These are phyloP conservation scores for Sebastes umbrosus DNA, from an alignment of 2,797 vertebrate species.

Conservation along the genomic window DNA sequence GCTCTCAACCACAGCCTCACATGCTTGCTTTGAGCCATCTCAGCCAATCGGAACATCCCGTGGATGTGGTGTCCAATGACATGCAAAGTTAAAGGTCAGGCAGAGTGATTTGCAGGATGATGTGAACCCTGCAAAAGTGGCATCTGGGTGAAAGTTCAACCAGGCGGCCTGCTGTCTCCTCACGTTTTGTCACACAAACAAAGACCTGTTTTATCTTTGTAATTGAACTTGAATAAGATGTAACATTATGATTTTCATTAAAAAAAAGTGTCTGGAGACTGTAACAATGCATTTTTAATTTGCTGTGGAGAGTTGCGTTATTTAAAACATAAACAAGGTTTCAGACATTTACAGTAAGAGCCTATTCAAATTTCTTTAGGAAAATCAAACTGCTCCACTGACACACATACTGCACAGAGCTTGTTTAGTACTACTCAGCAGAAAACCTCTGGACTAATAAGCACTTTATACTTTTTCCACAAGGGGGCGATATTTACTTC, in stretches of 20 bases:
- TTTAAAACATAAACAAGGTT: neutral
- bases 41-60: constrained; percentile 11
- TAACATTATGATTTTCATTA: neutral
- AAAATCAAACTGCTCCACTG: constrained; percentile 25
- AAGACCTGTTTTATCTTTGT: neutral
- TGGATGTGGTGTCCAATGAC: neutral
- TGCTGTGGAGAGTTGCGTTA: neutral
- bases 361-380: neutral
- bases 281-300: neutral
- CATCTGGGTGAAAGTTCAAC: neutral
- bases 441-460: neutral
- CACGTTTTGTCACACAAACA: neutral
- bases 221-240: neutral
- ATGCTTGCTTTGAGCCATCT: neutral
- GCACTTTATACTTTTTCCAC: constrained; percentile 35
- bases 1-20: constrained; percentile 4
- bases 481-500: constrained; percentile 42
- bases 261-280: neutral
- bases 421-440: constrained; percentile 1
- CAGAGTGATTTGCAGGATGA: neutral
- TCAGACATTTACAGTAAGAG: neutral
- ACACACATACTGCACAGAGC: constrained; percentile 16
- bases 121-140: neutral
- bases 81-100: constrained; percentile 28
- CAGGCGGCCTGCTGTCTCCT: neutral